Evolutionary conservation across 2,113 vertebrate species (phyloP), one percentile per base, ranked within the genome.

Genomic region (Albula glossodonta): DNA sequence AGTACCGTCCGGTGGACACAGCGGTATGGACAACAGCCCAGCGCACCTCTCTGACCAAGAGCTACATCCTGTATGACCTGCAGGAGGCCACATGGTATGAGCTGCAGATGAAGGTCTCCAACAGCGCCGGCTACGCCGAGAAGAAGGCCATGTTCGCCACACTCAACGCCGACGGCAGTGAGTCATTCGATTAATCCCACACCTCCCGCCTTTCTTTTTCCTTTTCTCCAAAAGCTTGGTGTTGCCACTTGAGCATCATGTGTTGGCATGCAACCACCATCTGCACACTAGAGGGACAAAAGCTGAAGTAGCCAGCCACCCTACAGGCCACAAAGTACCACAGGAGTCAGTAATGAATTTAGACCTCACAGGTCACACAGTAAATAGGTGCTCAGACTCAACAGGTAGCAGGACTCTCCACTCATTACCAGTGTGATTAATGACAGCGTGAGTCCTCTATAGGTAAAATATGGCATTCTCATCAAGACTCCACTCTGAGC

Each of bases 11-110:
- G 0, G 97, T 98, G 41, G 98, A 98, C 51, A 97, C 97, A 4
- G 93, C 95, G 0, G 96, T 96, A 13, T 99, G 98, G 98, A 99
- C 97, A 81, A 98, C 97, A 0, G 97, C 98, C 17, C 98, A 99
- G 94, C 95, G 98, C 84, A 98, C 97, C 0, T 97, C 98, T 0
- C 95, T 99, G 56, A 98, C 98, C 87, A 99, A 99, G 92, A 98
- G 97, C 81, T 98, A 99, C 90, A 96, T 98, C 57, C 92, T 99
- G 13, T 98, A 99, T 0, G 98, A 99, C 91, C 94, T 99, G 87
- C 97, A 97, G 92, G 98, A 99, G 85, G 97, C 97, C 77, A 98
- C 97, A 0, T 99, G 98, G 98, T 99, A 99, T 0, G 97, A 99
- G 90, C 95, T 99, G 87, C 98, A 99, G 84, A 99, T 99, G 98